phyloP scores from a whole-genome alignment of 2,888 invertebrate genomes.

The Noctuana brunneofusca region DNA sequence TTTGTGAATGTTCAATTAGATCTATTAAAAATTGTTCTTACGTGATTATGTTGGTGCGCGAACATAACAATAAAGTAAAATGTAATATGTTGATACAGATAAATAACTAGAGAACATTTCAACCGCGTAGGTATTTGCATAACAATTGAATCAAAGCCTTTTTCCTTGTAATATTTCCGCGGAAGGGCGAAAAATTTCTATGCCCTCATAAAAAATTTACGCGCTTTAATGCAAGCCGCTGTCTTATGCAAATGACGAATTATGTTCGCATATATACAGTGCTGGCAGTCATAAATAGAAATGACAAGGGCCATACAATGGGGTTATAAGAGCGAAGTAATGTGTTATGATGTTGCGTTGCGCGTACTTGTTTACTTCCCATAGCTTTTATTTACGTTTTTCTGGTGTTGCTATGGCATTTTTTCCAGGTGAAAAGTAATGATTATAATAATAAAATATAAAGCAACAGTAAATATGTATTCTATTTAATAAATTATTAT shows the following conservation, averaged over 20 bases:
- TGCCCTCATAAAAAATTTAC: constrained; percentile 24
- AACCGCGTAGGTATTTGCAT: constrained; percentile 15
- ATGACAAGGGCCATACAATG: constrained; percentile 26
- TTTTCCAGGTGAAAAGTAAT: no score
- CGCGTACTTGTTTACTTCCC: constrained; percentile 11
- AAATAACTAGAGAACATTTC: constrained; percentile 12
- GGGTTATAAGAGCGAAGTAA: constrained; percentile 28
- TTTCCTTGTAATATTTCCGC: constrained; percentile 20
- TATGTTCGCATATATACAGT: constrained; percentile 19
- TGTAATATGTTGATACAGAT: neutral
- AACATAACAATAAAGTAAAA: neutral
- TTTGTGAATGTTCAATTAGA: no score
- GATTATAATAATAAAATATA: no score
- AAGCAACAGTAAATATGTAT: no score
- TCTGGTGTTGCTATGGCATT: neutral
- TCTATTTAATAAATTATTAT: no score
- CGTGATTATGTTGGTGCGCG: no score
- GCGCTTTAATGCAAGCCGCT: constrained; percentile 25
- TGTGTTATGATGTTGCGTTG: constrained; percentile 23
- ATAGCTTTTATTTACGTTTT: constrained; percentile 3
- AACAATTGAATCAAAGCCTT: constrained; percentile 21
- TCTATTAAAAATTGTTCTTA: no score
- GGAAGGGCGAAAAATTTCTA: constrained; percentile 15
- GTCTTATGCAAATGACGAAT: constrained; percentile 29
- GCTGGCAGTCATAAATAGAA: constrained; percentile 27